phyloP scores from a whole-genome alignment of 2,888 invertebrate species.

The Polydrusus cervinus region DNA sequence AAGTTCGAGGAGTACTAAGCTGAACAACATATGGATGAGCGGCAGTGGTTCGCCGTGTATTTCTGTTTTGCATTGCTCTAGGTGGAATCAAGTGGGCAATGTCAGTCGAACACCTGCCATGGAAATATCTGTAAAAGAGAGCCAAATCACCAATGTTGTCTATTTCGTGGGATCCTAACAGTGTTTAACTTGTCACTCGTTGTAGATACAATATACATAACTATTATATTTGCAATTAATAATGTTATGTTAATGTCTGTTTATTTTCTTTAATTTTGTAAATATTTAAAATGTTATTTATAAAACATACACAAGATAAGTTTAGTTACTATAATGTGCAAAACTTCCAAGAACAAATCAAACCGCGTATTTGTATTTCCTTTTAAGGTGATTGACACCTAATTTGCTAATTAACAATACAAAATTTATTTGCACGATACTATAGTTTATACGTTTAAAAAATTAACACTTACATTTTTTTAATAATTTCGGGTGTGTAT shows the following conservation, averaged over 20 bases:
- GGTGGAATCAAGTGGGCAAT: no score
- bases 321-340: not conserved
- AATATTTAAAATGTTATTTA: not conserved
- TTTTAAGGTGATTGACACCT: slow-evolving; percentile 37
- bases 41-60: no score
- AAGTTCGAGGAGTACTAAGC: no score
- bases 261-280: not conserved
- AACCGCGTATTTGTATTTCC: slow-evolving; percentile 34
- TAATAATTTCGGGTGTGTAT: not conserved
- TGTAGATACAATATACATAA: no score
- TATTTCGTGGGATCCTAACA: no score
- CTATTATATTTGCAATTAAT: no score
- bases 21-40: no score
- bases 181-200: no score
- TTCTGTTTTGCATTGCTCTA: no score
- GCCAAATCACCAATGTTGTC: no score
- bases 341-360: slow-evolving; percentile 20
- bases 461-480: not conserved
- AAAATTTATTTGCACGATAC: slow-evolving; percentile 25
- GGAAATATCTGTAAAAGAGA: no score
- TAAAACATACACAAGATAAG: not conserved
- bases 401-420: slow-evolving; percentile 17
- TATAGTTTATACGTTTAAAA: not conserved
- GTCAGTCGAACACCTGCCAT: no score
- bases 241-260: not conserved